These are phyloP conservation scores for Drosophila sucinea DNA, from an alignment of 1,140 invertebrate species.

Conservation along the genomic window DNA sequence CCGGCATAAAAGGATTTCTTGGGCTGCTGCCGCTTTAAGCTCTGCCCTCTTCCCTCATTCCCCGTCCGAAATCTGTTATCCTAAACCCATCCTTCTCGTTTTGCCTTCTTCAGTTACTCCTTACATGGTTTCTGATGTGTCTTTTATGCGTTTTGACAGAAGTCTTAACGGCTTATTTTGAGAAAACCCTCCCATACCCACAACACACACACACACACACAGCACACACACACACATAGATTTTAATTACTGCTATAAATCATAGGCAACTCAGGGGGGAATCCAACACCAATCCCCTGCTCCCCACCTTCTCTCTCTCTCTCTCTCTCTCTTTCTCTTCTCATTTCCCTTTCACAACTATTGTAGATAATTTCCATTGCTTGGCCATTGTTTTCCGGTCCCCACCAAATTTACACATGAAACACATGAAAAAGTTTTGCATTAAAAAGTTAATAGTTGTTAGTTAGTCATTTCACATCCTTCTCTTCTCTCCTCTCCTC, in stretches of 20 bases:
- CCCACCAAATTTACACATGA: constrained; percentile 37
- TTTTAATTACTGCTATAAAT: constrained; percentile 80
- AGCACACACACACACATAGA: constrained; percentile 38
- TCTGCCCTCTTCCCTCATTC: neutral
- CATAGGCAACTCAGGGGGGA: constrained; percentile 41
- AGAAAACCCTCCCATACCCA: constrained; percentile 20
- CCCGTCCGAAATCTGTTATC: neutral
- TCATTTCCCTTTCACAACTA: constrained; percentile 9
- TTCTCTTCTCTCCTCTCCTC: neutral
- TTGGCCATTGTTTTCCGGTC: constrained; percentile 46
- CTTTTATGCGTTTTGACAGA: constrained; percentile 75
- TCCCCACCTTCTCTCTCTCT: neutral
- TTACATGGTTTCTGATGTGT: constrained; percentile 4
- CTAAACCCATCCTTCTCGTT: neutral
- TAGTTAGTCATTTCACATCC: constrained; percentile 30
- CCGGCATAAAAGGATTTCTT: constrained; percentile 72
- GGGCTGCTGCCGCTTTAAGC: constrained; percentile 46
- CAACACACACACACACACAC: constrained; percentile 13
- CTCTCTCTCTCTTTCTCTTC: neutral
- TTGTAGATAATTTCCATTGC: constrained; percentile 31
- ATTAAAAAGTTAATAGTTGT: constrained; percentile 71
- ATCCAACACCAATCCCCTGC: neutral
- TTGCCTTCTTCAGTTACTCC: neutral
- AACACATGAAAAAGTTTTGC: constrained; percentile 55
- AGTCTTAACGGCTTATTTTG: constrained; percentile 69